These are phyloP conservation scores for Clarias macrocephalus DNA, from an alignment of 2,113 vertebrate genomes.

Conservation along the genomic window DNA sequence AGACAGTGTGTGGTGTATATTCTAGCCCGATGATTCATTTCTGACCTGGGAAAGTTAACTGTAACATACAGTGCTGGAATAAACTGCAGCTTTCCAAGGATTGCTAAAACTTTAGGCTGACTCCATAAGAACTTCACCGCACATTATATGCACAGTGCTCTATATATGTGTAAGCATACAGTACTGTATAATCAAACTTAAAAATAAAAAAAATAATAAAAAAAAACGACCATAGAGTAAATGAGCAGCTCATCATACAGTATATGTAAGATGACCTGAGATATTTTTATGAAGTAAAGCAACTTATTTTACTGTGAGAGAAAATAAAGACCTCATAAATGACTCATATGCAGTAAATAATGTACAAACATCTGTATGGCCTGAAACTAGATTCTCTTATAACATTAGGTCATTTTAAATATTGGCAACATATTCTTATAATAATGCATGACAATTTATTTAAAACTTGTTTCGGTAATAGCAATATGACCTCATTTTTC, in stretches of 20 bases:
- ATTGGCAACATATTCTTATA: neutral
- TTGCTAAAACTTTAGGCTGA: neutral
- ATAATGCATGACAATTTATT: constrained; percentile 11
- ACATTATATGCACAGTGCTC: neutral
- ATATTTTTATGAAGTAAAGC: neutral
- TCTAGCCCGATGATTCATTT: constrained; percentile 20
- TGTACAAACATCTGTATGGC: neutral
- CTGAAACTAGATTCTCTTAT: constrained; percentile 4
- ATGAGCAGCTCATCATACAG: neutral
- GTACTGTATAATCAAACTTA: neutral
- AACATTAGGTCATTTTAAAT: neutral
- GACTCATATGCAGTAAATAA: constrained; percentile 20
- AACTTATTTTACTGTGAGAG: neutral
- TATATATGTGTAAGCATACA: neutral
- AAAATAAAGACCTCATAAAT: constrained; percentile 9
- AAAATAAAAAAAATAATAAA: too few species aligned
- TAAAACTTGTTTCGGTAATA: neutral
- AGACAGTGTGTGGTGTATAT: constrained; percentile 19
- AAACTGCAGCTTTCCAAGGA: neutral
- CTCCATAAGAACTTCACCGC: neutral
- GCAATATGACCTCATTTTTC: constrained; percentile 2
- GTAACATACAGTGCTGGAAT: neutral
- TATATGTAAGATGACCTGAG: neutral
- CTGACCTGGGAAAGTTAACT: neutral
- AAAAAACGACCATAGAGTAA: neutral